Evolutionary conservation across 2,888 invertebrate genomes (phyloP).

Genomic region (Enoplolaimus lenunculus): DNA sequence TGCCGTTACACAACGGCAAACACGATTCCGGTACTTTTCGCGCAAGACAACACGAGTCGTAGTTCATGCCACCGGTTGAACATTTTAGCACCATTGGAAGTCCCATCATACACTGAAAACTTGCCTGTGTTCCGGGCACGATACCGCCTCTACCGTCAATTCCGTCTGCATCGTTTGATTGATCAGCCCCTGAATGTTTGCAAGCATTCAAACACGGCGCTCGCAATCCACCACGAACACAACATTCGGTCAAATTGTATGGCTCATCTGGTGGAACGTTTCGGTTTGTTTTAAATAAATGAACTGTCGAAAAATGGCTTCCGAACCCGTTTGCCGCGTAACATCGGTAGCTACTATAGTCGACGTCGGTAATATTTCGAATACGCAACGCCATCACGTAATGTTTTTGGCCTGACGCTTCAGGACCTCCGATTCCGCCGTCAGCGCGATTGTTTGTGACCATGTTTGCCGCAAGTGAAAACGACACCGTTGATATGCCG

Average conservation of each 20-base stretch:
- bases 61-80: slow-evolving; percentile 22
- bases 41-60: slow-evolving; percentile 27
- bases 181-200: not conserved
- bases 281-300: not conserved
- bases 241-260: slow-evolving; percentile 26
- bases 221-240: slow-evolving; percentile 20
- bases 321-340: slow-evolving; percentile 14
- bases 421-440: not conserved
- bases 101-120: slow-evolving; percentile 24
- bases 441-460: not conserved
- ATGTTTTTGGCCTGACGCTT: not conserved
- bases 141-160: no score
- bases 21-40: slow-evolving; percentile 26
- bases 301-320: slow-evolving; percentile 1
- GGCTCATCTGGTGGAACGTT: slow-evolving; percentile 23
- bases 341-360: slow-evolving; percentile 21
- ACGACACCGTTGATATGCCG: not conserved
- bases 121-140: no score
- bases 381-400: slow-evolving; percentile 8
- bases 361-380: not conserved
- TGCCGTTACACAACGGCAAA: slow-evolving; percentile 27
- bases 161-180: not conserved
- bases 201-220: slow-evolving; percentile 23
- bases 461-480: no score
- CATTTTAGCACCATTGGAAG: slow-evolving; percentile 26